Conservation (phyloP, 1,140 invertebrate species). For the Littorina saxatilis region DNA sequence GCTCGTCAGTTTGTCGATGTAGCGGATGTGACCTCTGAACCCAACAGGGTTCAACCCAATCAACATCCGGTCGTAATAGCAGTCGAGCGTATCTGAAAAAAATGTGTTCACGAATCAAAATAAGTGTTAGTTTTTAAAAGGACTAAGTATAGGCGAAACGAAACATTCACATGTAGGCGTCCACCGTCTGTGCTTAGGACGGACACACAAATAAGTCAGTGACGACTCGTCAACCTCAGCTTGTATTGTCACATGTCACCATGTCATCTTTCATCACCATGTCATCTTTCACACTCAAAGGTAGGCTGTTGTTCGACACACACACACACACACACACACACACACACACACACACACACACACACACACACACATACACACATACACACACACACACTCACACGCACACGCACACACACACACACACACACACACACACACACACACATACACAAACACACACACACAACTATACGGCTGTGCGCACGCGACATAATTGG, state of each 20-base stretch:
- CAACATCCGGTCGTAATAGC: slow-evolving; percentile 32
- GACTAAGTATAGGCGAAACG: neutral
- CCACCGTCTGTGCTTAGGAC: neutral
- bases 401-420: neutral
- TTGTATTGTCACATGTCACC: no score
- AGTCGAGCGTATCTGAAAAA: slow-evolving; percentile 28
- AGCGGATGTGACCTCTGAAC: slow-evolving; percentile 36
- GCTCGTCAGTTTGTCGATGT: slow-evolving; percentile 37
- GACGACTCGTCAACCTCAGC: no score
- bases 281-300: no score
- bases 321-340: no score
- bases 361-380: neutral
- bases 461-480: no score
- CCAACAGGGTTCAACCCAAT: slow-evolving; percentile 21
- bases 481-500: no score
- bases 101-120: no score
- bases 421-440: no score
- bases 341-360: no score
- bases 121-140: neutral
- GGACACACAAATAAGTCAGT: neutral
- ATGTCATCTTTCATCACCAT: no score
- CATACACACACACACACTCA: neutral
- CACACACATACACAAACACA: neutral
- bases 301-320: no score
- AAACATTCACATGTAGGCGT: neutral